Conservation (phyloP, 2,113 vertebrate genomes). For the Progne subis region DNA sequence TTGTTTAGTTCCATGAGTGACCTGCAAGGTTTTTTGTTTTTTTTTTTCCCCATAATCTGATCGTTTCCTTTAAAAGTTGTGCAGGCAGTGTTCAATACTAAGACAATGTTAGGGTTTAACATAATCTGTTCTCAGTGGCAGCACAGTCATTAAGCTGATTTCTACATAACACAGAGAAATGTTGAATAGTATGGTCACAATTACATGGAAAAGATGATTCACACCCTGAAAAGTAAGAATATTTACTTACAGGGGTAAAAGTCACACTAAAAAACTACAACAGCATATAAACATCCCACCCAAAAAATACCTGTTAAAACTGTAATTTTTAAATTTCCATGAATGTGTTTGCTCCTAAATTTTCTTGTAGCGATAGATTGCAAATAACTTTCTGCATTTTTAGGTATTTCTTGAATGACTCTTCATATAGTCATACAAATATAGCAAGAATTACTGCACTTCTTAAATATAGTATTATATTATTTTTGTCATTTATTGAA, state of each 20-base stretch:
- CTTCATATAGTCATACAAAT: neutral
- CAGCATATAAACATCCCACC: rapidly evolving
- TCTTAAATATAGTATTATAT: neutral
- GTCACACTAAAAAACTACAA: neutral
- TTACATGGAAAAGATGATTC: neutral
- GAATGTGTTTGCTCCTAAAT: neutral
- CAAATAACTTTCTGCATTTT: neutral
- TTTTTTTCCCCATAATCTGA: neutral
- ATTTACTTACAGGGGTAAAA: neutral
- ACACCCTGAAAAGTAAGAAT: neutral
- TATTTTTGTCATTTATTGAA: neutral
- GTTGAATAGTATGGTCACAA: neutral
- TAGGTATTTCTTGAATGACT: neutral
- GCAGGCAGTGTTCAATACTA: neutral
- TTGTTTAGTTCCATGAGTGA: neutral
- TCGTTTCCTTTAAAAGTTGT: neutral
- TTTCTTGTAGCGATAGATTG: neutral
- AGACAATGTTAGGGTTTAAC: neutral
- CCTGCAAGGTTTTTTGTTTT: neutral
- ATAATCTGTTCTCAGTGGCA: neutral
- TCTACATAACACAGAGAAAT: neutral
- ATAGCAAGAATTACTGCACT: neutral
- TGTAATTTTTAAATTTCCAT: neutral
- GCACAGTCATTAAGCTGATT: neutral
- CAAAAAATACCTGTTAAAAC: neutral